These are phyloP conservation scores for Clistopyga incitator DNA, from an alignment of 2,888 invertebrate genomes.

Conservation along the genomic window DNA sequence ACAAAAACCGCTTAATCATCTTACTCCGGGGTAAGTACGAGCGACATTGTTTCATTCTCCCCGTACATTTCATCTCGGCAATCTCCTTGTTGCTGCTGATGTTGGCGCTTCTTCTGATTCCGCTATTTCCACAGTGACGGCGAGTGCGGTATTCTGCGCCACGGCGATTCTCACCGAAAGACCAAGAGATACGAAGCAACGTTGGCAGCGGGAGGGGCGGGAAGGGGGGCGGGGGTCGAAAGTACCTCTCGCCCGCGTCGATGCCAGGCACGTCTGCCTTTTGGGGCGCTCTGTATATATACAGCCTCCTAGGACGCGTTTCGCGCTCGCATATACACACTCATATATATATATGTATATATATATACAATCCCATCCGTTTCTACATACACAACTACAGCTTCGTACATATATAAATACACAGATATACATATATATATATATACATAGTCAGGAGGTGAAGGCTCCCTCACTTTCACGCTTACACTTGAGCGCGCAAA, in stretches of 20 bases:
- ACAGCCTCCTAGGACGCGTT: constrained; percentile 61
- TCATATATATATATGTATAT: constrained; percentile 31
- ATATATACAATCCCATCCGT: constrained; percentile 57
- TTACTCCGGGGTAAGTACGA: neutral
- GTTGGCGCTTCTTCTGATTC: constrained; percentile 8
- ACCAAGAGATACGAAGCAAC: constrained; percentile 42
- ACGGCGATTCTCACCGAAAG: constrained; percentile 51
- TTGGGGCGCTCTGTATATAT: constrained; percentile 78
- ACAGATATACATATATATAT: constrained; percentile 47
- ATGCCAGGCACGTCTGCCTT: constrained; percentile 83
- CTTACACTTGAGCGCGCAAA: constrained; percentile 62
- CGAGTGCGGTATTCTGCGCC: constrained; percentile 7
- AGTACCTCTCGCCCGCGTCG: constrained; percentile 73
- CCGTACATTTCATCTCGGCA: neutral
- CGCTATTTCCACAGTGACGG: constrained; percentile 8
- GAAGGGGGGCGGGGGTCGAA: constrained; percentile 51
- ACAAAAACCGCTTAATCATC: neutral
- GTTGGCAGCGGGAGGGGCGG: neutral
- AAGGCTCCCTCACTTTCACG: constrained; percentile 59
- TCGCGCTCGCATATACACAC: constrained; percentile 58
- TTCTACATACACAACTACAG: constrained; percentile 22
- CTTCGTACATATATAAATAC: constrained; percentile 23
- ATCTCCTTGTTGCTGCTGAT: constrained; percentile 2
- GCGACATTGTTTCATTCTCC: neutral
- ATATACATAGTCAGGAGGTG: constrained; percentile 44